Percentiles rank a stretch among this genome's conserved stretches.
Evolutionary conservation across 2,113 vertebrate genomes (phyloP).

Genomic region (Bombycilla garrulus): DNA sequence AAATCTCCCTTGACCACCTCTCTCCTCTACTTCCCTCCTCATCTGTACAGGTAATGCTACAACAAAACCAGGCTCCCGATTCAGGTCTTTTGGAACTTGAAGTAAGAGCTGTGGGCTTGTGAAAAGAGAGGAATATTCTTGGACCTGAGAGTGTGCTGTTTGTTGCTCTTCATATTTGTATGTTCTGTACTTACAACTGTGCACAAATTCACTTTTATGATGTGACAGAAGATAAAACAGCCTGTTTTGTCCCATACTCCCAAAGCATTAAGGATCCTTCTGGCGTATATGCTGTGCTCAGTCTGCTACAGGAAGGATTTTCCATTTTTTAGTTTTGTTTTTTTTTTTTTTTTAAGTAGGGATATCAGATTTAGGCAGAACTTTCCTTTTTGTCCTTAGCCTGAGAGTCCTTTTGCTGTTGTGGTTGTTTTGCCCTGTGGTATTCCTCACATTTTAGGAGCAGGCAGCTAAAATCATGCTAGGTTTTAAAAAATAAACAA

Average conservation of each 20-base stretch:
- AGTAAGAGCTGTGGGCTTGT: background rate
- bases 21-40: background rate
- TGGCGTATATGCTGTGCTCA: background rate
- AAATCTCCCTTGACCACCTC: no score
- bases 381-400: background rate
- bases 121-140: background rate
- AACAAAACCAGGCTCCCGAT: background rate
- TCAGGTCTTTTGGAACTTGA: background rate
- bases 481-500: background rate
- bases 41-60: background rate
- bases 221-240: background rate
- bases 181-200: background rate
- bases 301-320: constrained; percentile 1
- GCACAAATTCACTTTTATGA: background rate
- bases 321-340: background rate
- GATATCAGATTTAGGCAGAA: background rate
- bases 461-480: background rate
- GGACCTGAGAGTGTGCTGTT: background rate
- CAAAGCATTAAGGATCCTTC: background rate
- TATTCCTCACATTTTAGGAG: background rate
- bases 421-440: background rate
- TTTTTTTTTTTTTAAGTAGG: background rate
- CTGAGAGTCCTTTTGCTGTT: background rate
- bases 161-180: background rate
- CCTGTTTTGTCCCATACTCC: background rate